Evolutionary conservation across 53 echinoderm and acorn worm genomes (phyloP).

Genomic region (Holothuria leucospilota): DNA sequence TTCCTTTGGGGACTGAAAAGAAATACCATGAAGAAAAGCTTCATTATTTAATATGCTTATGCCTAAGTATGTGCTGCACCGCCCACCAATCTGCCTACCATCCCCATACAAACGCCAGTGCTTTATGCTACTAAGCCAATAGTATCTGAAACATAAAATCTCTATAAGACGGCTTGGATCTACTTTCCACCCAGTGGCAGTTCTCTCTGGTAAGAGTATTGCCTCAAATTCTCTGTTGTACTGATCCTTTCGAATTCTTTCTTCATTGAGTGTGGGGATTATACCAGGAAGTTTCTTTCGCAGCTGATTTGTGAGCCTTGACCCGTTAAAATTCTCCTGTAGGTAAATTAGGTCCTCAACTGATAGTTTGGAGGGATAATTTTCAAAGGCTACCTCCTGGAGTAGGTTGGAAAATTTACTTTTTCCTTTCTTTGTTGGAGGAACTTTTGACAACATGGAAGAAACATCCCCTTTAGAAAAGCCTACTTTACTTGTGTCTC

Average conservation of each 20-base stretch:
- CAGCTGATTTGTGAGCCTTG: neutral
- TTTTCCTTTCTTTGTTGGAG: no score
- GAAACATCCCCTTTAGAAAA: no score
- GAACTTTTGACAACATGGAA: no score
- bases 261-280: no score
- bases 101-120: constrained; percentile 8
- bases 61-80: neutral
- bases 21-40: neutral
- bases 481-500: no score
- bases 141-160: neutral
- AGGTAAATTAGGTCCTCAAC: neutral
- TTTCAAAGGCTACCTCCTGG: no score
- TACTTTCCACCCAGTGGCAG: neutral
- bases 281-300: neutral
- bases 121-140: neutral
- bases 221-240: neutral
- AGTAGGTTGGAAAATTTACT: no score
- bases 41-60: neutral
- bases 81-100: neutral
- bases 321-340: neutral
- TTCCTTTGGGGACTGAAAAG: neutral
- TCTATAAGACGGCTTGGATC: neutral
- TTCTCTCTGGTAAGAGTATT: neutral
- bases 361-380: no score
- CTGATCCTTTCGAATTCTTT: no score